Percentiles rank a stretch among this genome's conserved stretches.
These are phyloP conservation scores for Ruditapes philippinarum DNA, from an alignment of 1,140 invertebrate species.

Conservation along the genomic window DNA sequence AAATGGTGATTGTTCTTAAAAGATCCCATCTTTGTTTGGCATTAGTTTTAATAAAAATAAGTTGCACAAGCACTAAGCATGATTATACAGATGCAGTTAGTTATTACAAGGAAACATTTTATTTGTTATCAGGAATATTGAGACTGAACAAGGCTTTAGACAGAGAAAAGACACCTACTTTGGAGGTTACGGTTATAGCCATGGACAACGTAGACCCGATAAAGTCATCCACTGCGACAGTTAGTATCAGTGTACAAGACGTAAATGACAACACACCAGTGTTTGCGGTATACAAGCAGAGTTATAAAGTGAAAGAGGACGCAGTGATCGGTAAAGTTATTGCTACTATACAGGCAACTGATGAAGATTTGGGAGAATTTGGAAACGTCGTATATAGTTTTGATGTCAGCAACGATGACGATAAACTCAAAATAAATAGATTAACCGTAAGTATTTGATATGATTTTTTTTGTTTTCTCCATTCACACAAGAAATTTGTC, in stretches of 20 bases:
- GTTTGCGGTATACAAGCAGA: slow-evolving; percentile 60
- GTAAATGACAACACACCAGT: slow-evolving; percentile 82
- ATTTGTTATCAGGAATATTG: slow-evolving; percentile 70
- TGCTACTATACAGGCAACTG: slow-evolving; percentile 92
- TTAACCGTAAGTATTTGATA: slow-evolving; percentile 25
- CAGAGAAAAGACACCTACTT: slow-evolving; percentile 67
- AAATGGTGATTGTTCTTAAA: too few species aligned
- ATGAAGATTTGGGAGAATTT: slow-evolving; percentile 84
- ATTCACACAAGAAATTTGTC: too few species aligned
- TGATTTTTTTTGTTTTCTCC: too few species aligned
- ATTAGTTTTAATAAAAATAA: too few species aligned
- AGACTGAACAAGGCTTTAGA: slow-evolving; percentile 74
- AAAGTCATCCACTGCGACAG: slow-evolving; percentile 73
- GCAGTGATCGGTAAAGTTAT: slow-evolving; percentile 91
- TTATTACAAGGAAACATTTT: too few species aligned
- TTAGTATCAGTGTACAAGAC: slow-evolving; percentile 78
- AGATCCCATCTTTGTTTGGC: too few species aligned
- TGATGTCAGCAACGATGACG: slow-evolving; percentile 60
- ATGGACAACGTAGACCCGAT: slow-evolving; percentile 72
- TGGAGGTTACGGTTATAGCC: slow-evolving; percentile 73
- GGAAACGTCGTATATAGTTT: slow-evolving; percentile 51
- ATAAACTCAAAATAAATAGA: slow-evolving; percentile 52
- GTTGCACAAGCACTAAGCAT: too few species aligned
- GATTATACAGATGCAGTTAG: too few species aligned
- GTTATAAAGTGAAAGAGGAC: slow-evolving; percentile 90